Conservation (phyloP, 2,888 invertebrate species). For the Diabrotica balteata region DNA sequence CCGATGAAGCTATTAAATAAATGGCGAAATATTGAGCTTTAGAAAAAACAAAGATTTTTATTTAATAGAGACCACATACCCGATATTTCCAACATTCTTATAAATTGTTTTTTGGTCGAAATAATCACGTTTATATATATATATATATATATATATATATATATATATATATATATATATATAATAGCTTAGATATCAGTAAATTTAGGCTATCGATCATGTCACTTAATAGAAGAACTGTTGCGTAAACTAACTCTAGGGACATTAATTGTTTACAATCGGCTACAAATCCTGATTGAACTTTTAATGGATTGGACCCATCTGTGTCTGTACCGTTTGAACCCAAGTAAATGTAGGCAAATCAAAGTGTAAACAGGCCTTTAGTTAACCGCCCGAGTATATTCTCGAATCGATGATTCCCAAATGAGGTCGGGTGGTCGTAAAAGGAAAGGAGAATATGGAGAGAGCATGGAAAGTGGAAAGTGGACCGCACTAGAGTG, state of each 20-base stretch:
- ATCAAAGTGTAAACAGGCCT: slow-evolving; percentile 16
- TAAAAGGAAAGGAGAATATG: slow-evolving; percentile 10
- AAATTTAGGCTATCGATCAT: too few species aligned
- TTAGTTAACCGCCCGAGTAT: slow-evolving; percentile 17
- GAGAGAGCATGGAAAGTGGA: slow-evolving; percentile 22
- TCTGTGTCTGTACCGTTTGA: slow-evolving; percentile 4
- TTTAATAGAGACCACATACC: too few species aligned
- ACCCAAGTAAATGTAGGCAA: slow-evolving; percentile 12
- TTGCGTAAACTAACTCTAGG: neutral
- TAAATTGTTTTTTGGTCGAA: too few species aligned
- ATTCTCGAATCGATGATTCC: slow-evolving; percentile 17
- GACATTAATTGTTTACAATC: neutral
- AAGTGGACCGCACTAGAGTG: slow-evolving; percentile 47
- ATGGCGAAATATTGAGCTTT: too few species aligned
- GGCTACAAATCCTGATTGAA: neutral
- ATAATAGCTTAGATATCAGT: too few species aligned
- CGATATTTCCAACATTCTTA: too few species aligned
- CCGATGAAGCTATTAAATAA: too few species aligned
- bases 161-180: too few species aligned
- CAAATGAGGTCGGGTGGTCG: slow-evolving; percentile 17
- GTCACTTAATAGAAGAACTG: too few species aligned
- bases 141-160: too few species aligned
- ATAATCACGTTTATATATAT: too few species aligned
- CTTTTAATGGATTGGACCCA: neutral
- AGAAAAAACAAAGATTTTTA: too few species aligned